Evolutionary conservation across 2,797 vertebrate genomes (phyloP), one percentile per base, ranked within the genome.

Genomic region (Lindbergichthys nudifrons): DNA sequence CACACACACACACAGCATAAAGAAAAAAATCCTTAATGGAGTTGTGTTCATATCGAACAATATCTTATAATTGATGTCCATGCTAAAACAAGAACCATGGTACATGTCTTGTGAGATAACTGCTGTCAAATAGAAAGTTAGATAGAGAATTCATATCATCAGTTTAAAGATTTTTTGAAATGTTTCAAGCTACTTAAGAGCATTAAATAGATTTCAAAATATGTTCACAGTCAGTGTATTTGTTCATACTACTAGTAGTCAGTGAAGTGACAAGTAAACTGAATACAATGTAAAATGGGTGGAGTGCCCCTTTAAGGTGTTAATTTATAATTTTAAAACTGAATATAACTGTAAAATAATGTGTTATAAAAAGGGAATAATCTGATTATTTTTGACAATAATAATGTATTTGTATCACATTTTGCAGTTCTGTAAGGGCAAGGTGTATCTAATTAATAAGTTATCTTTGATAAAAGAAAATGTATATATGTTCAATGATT

Each of bases 1-100:
- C 30, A 61, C 23, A 62, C 39, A 32, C 58, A 56, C n/a, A 57
- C 46, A 54, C 58, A 26, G 26, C 32, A 36, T 36, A 36, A 51
- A 18, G 16, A 18, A 6, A 14, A 14, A 5, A 16, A 5, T 46
- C 43, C 19, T 19, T 2, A 0, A 23, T n/a, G 12, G 12, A 50
- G 14, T 46, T 57, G 18, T 43, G 45, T 18, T 73, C 3, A 36
- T 51, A 18, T 45, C 50, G 16, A 30, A 50, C 39, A 51, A 14
- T 70, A 51, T 60, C 19, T 60, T 51, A n/a, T 1, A 2, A 15
- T 15, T 46, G 23, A 45, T 15, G 6, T 43, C 32, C 54, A 59
- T 39, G 14, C 30, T 12, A 47, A 47, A 10, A 21, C 53, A 66
- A 68, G 15, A 59, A 41, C 13, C 47, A 19, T 54, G 10, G 26